Percentiles rank a stretch among this genome's conserved stretches.
Conservation (phyloP, 2,888 invertebrate genomes). For the Chrysolina haemoptera region DNA sequence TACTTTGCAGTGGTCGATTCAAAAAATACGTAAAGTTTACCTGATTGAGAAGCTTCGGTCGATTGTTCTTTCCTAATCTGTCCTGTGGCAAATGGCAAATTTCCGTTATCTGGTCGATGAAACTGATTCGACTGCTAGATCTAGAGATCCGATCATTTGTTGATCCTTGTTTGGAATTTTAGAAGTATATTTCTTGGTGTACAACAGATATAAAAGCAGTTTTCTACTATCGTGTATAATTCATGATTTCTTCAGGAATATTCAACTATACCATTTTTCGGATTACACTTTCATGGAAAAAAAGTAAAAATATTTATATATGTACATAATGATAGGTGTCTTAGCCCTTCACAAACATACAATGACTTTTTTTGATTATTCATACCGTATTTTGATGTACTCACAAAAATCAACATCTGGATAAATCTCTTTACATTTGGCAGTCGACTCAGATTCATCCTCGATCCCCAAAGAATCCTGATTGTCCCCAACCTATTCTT, state of each 20-base stretch:
- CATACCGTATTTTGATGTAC: neutral
- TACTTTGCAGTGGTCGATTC: conserved; percentile 8
- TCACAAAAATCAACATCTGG: neutral
- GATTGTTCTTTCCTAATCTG: conserved; percentile 2
- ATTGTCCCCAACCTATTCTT: conserved; percentile 13
- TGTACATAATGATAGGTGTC: no score
- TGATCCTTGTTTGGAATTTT: neutral
- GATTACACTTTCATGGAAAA: no score
- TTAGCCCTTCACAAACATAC: no score
- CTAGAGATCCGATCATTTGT: neutral
- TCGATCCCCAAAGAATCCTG: neutral
- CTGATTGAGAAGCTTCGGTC: conserved; percentile 30
- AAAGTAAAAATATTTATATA: no score
- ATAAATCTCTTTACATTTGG: neutral
- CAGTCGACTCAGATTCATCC: neutral
- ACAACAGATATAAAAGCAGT: neutral
- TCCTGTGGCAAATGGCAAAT: conserved; percentile 1
- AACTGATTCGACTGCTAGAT: neutral
- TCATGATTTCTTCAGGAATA: neutral
- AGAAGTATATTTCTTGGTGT: neutral
- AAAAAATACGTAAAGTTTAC: conserved; percentile 29
- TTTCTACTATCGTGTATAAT: no score
- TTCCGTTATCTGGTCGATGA: neutral
- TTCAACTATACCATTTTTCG: neutral
- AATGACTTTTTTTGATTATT: no score